Percentiles rank a stretch among this genome's conserved stretches.
Evolutionary conservation across 2,888 invertebrate species (phyloP).

Genomic region (Iphiclides podalirius): DNA sequence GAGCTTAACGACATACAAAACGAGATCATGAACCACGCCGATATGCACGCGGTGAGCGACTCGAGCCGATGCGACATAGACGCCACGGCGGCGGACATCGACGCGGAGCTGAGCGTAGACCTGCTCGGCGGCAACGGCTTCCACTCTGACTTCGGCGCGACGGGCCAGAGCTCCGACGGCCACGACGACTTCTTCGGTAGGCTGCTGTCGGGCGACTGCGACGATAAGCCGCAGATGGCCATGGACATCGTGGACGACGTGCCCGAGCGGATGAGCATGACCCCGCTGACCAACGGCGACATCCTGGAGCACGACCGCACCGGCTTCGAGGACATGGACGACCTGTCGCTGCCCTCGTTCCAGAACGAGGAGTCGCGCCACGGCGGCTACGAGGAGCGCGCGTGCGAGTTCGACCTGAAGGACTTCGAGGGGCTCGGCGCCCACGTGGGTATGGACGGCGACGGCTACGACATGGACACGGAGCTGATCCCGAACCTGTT

Average conservation of each 20-base stretch:
- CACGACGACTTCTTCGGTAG: slow-evolving; percentile 66
- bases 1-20: slow-evolving; percentile 70
- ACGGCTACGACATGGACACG: slow-evolving; percentile 71
- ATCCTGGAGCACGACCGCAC: slow-evolving; percentile 55
- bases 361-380: slow-evolving; percentile 61
- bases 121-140: slow-evolving; percentile 39
- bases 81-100: slow-evolving; percentile 46
- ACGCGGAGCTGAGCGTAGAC: slow-evolving; percentile 42
- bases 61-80: slow-evolving; percentile 41
- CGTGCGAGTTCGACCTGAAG: slow-evolving; percentile 77
- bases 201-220: slow-evolving; percentile 53
- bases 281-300: slow-evolving; percentile 64
- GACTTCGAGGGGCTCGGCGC: slow-evolving; percentile 82
- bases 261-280: slow-evolving; percentile 59
- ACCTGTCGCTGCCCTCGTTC: slow-evolving; percentile 65
- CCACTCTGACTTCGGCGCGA: slow-evolving; percentile 54
- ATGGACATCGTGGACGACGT: slow-evolving; percentile 64
- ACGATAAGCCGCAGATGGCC: slow-evolving; percentile 48
- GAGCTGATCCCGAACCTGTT: slow-evolving; percentile 69
- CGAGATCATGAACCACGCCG: slow-evolving; percentile 66
- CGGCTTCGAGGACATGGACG: slow-evolving; percentile 70
- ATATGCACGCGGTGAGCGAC: slow-evolving; percentile 48
- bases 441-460: slow-evolving; percentile 81
- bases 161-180: slow-evolving; percentile 52
- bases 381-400: slow-evolving; percentile 47